Evolutionary conservation across 1,140 invertebrate genomes (phyloP).

Genomic region (Tetramorium simillimum): DNA sequence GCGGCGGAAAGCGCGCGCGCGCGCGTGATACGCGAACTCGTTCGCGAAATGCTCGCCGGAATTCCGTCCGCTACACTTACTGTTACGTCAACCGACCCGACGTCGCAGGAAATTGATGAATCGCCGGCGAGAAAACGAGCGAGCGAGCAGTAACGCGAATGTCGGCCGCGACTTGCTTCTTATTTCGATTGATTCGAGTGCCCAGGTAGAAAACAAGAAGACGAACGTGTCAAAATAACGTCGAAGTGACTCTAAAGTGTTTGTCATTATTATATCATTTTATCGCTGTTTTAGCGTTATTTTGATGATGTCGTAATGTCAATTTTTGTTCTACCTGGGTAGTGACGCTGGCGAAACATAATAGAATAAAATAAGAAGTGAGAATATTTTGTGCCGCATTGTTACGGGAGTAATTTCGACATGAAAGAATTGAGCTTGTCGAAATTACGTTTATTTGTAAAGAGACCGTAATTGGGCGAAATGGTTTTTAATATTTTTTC

Average conservation of each 20-base stretch:
- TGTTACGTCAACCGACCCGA: constrained; percentile 21
- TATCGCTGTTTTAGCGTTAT: too few relatives aligned
- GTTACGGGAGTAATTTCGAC: background rate
- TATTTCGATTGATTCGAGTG: background rate
- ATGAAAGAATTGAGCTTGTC: background rate
- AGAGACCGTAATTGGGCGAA: too few relatives aligned
- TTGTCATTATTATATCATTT: too few relatives aligned
- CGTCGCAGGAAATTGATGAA: constrained; percentile 53
- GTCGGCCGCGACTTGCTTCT: background rate
- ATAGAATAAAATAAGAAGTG: background rate
- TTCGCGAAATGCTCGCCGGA: constrained; percentile 32
- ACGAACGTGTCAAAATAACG: too few relatives aligned
- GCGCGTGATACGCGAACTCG: background rate
- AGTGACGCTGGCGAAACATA: background rate
- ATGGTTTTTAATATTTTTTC: too few relatives aligned
- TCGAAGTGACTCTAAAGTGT: too few relatives aligned
- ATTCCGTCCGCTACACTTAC: constrained; percentile 33
- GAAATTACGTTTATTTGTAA: too few relatives aligned
- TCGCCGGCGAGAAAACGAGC: background rate
- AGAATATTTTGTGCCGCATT: background rate
- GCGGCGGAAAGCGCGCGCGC: background rate
- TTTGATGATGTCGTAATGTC: too few relatives aligned
- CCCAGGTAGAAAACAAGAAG: too few relatives aligned
- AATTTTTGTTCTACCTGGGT: too few relatives aligned
- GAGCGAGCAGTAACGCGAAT: background rate